These are phyloP conservation scores for Proteles cristata DNA, from an alignment of 2,113 vertebrate species.

Conservation along the genomic window DNA sequence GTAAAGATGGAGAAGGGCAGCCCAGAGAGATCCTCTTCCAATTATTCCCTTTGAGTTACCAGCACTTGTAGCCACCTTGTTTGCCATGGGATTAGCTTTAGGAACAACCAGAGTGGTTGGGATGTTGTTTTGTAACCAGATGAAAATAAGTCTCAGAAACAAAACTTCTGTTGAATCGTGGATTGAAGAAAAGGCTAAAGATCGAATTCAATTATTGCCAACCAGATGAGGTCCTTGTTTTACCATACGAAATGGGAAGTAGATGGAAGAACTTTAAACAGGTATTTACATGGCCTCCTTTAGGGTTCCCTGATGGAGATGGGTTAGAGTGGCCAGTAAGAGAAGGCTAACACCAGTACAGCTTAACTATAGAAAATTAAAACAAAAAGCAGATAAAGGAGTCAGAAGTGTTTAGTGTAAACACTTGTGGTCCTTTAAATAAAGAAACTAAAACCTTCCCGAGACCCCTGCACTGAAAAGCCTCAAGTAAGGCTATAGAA, in stretches of 20 bases:
- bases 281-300: slow-evolving; percentile 94
- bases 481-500: slow-evolving; percentile 93
- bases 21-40: slow-evolving; percentile 90
- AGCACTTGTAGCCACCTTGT: slow-evolving; percentile 96
- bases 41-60: slow-evolving; percentile 95
- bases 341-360: slow-evolving; percentile 94
- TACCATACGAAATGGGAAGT: slow-evolving; percentile 95
- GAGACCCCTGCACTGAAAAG: slow-evolving; percentile 97
- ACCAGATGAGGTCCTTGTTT: slow-evolving; percentile 95
- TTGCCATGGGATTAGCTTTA: slow-evolving; percentile 97
- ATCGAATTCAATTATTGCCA: slow-evolving; percentile 99
- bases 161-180: slow-evolving; percentile 98
- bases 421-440: slow-evolving; percentile 93
- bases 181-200: slow-evolving; percentile 99
- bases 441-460: slow-evolving; percentile 96
- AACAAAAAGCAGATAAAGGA: slow-evolving; percentile 98
- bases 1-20: slow-evolving; percentile 97
- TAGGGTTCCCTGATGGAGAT: slow-evolving; percentile 91
- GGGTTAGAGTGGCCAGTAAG: slow-evolving; percentile 93
- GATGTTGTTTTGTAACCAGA: slow-evolving; percentile 98
- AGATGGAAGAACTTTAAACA: slow-evolving; percentile 97
- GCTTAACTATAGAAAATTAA: slow-evolving; percentile 97
- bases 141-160: slow-evolving; percentile 97
- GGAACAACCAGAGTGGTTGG: slow-evolving; percentile 98
- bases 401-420: slow-evolving; percentile 91